Conservation (phyloP, 2,888 invertebrate species). For the Drymonia ruficornis region DNA sequence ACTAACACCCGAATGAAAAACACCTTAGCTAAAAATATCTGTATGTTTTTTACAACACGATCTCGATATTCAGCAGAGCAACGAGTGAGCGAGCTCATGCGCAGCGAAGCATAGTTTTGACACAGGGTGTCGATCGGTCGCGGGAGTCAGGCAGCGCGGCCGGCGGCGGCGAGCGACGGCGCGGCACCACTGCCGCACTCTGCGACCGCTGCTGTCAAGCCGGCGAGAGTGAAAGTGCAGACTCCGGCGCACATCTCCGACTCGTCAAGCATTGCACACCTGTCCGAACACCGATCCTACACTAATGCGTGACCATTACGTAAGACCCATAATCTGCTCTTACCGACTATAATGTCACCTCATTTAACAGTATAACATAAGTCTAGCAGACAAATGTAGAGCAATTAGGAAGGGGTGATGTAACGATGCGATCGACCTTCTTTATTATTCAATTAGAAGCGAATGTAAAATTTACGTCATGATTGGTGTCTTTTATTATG, state of each 20-base stretch:
- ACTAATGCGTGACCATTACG: conserved; percentile 51
- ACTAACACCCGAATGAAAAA: conserved; percentile 48
- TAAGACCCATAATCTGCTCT: conserved; percentile 51
- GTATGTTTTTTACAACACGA: conserved; percentile 59
- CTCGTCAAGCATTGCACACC: conserved; percentile 56
- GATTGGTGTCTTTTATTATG: conserved; percentile 12
- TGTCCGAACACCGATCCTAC: conserved; percentile 57
- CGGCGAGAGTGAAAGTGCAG: conserved; percentile 80
- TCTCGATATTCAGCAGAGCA: conserved; percentile 66
- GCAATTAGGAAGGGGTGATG: conserved; percentile 14
- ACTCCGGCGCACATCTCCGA: conserved; percentile 65
- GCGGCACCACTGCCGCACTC: conserved; percentile 70
- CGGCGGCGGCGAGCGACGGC: conserved; percentile 71
- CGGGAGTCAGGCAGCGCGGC: conserved; percentile 52
- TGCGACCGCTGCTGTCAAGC: conserved; percentile 55
- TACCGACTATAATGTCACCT: conserved; percentile 4
- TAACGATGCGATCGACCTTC: conserved; percentile 15
- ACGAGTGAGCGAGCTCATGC: conserved; percentile 59
- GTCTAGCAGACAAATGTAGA: conserved; percentile 19
- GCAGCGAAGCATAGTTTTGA: conserved; percentile 66
- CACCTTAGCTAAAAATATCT: conserved; percentile 60
- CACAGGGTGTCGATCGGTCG: conserved; percentile 60
- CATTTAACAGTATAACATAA: neutral
- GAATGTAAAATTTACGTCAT: conserved; percentile 8
- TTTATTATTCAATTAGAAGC: conserved; percentile 12